Base-by-base conservation (phyloP, 2,888 invertebrate species). In the Drosophila parthenogenetica region DNA sequence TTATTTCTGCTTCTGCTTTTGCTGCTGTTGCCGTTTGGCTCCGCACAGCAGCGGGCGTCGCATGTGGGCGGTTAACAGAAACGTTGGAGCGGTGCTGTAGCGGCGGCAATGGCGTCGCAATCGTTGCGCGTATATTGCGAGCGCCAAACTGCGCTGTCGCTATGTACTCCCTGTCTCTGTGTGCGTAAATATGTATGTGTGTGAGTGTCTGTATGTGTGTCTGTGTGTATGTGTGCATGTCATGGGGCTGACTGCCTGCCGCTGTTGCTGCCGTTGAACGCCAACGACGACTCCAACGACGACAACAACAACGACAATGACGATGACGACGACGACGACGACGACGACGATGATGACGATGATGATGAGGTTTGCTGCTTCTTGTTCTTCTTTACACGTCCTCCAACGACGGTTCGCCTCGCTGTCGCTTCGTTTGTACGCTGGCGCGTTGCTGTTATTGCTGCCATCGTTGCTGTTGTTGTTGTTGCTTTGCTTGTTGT, bases 311-410 rank as follows among this genome's bases (percentile, higher is more conserved):
- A 62, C 68, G 5, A 50, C 57, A 13, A 46, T n/a, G 14, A 40
- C 58, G n/a, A 58, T 45, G 14, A 43, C 17, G 13, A 63, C 8
- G 17, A 48, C 16, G 16, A 67, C 17, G 11, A 45, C 11, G 39
- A 65, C 14, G 42, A 40, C 19, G 7, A 35, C 11, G 22, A 64
- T 29, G 46, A 55, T 16, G 53, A 63, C 22, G 50, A 59, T 16
- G 53, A 53, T 14, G 57, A 32, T 35, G 43, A 63, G 49, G 76
- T 67, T 35, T 73, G 59, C 70, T 73, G 64, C 76, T 87, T 83
- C 88, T 88, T 84, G 73, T 82, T 82, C 85, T 82, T 82, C 83
- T 82, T 86, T 83, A 79, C 83, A 88, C 83, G 83, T 83, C 87
- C 89, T 89, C 84, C 88, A 82, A 87, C 77, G 48, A 79, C 80